A percentile compares a stretch with the other conserved stretches of the same genome.
Conservation (phyloP, 2,797 vertebrate genomes). For the Dallia pectoralis region DNA sequence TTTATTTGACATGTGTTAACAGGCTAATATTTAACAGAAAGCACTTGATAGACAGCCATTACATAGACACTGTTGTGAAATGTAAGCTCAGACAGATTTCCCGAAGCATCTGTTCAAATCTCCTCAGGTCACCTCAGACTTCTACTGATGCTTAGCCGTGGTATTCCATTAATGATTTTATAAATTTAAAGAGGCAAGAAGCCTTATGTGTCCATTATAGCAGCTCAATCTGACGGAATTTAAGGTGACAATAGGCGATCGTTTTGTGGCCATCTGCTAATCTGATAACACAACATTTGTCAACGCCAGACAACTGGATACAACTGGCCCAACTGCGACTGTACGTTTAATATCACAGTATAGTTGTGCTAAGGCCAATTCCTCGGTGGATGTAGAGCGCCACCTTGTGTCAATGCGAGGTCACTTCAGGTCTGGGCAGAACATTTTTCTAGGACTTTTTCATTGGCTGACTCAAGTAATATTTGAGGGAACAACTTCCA, state of each 20-base stretch:
- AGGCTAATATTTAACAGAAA: neutral
- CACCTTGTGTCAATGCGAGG: too few species aligned
- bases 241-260: conserved; percentile 37
- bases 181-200: neutral
- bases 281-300: conserved; percentile 54
- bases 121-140: conserved; percentile 3
- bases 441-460: neutral
- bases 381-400: too few species aligned
- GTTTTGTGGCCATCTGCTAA: conserved; percentile 38
- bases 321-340: conserved; percentile 30
- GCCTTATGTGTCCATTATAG: conserved; percentile 23
- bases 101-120: neutral
- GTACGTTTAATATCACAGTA: conserved; percentile 30
- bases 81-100: neutral
- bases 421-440: neutral
- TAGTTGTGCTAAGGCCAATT: neutral
- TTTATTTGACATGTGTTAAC: neutral
- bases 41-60: neutral
- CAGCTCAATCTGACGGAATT: conserved; percentile 20
- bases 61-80: neutral
- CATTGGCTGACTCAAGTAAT: neutral
- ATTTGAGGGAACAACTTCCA: neutral
- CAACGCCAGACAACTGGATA: conserved; percentile 51
- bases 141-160: conserved; percentile 24
- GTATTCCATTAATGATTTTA: conserved; percentile 12